Base-by-base conservation (phyloP, 2,113 vertebrate genomes). In the Scomber scombrus region DNA sequence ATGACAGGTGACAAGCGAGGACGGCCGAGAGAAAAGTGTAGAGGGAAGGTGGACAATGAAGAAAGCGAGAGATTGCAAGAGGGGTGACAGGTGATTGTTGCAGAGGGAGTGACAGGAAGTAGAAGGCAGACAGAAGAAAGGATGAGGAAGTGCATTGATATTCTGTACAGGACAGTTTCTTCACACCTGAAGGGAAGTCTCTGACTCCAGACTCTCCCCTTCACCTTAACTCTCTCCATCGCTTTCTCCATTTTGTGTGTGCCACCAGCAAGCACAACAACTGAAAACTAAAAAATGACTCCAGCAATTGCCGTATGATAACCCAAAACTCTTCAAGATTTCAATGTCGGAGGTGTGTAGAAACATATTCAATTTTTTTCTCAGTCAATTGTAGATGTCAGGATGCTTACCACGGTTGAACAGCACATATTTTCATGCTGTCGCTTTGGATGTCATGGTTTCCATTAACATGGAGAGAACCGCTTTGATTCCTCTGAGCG, bases 1-100 rank as follows among this genome's bases (percentile, higher is more conserved):
- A 93, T 93, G 93, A 84, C 91, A 91, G 93, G 91, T 93, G 91
- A 90, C 89, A 92, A 73, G 85, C 43, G 14, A 72, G 88, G 85
- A 88, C 54, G 75, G 80, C 58, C 5, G 60, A 71, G 76, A 65
- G 78, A 74, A 86, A 91, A 52, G 75, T 72, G 85, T 71, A 75
- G 85, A 68, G 84, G 89, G 88, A 82, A 80, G 68, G 68, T 71
- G 84, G 86, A 87, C 79, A 73, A 72, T 78, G 77, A 85, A 80
- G 86, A 80, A 68, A 80, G 81, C 76, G 71, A 78, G 81, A 69
- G 71, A 67, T 55, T 84, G 79, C n/a, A 46, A 79, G 79, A 76
- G 80, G 78, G 83, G 86, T 91, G 88, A 92, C 85, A 89, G 88
- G 87, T 92, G 87, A 91, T 85, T 69, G 86, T 85, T 92, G 88